Evolutionary conservation across 2,888 invertebrate species (phyloP).

Genomic region (Napeogenes sylphis): DNA sequence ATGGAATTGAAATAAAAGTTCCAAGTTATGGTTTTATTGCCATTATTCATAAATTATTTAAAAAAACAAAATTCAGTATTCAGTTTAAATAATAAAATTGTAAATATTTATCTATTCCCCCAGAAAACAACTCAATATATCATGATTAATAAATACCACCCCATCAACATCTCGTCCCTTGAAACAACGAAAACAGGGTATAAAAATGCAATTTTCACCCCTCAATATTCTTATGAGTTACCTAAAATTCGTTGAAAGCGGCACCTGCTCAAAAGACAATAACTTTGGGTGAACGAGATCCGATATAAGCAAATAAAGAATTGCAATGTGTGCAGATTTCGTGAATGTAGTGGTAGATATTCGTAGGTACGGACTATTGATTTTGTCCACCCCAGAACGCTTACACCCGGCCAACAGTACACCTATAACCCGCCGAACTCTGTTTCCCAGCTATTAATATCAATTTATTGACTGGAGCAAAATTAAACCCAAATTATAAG

Average conservation of each 20-base stretch:
- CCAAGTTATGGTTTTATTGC: too few species aligned
- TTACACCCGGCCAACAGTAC: constrained; percentile 38
- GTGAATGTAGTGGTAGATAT: constrained; percentile 61
- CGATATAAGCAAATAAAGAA: constrained; percentile 65
- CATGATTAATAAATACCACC: constrained; percentile 24
- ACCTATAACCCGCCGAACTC: constrained; percentile 51
- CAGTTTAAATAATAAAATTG: too few species aligned
- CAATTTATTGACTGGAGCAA: constrained; percentile 53
- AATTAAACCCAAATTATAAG: too few species aligned
- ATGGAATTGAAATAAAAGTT: constrained; percentile 13
- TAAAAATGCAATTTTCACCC: constrained; percentile 22
- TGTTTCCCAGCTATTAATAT: constrained; percentile 56
- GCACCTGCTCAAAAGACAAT: constrained; percentile 61
- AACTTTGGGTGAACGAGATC: constrained; percentile 48
- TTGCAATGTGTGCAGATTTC: constrained; percentile 68
- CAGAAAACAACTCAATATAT: constrained; percentile 19
- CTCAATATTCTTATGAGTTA: constrained; percentile 22
- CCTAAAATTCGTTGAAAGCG: constrained; percentile 38
- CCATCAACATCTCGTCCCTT: constrained; percentile 9
- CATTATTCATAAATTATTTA: too few species aligned
- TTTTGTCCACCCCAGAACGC: constrained; percentile 74
- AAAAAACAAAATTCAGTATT: too few species aligned
- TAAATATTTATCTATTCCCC: constrained; percentile 12
- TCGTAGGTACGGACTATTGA: constrained; percentile 71
- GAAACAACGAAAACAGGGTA: constrained; percentile 16